Evolutionary conservation across 1,140 invertebrate species (phyloP).

Genomic region (Drosophila virilis): DNA sequence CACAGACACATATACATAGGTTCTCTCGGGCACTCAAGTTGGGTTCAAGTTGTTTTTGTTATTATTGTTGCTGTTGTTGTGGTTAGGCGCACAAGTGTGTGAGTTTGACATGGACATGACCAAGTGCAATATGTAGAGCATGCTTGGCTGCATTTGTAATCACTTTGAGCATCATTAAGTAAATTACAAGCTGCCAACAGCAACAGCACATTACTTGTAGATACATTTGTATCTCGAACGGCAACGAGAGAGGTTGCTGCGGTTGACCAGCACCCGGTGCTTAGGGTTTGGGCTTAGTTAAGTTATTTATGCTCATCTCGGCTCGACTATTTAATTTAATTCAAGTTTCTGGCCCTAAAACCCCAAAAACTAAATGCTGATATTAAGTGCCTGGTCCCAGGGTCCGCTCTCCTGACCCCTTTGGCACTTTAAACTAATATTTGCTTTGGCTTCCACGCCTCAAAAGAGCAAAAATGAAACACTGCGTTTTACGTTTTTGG

Average conservation of each 20-base stretch:
- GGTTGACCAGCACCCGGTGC: slow-evolving; percentile 7
- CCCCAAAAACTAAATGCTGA: slow-evolving; percentile 34
- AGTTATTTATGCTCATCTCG: slow-evolving; percentile 29
- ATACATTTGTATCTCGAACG: slow-evolving; percentile 51
- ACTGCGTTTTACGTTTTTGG: slow-evolving; percentile 70
- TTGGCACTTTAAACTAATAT: slow-evolving; percentile 63
- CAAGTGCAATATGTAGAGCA: slow-evolving; percentile 57
- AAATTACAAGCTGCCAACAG: slow-evolving; percentile 61
- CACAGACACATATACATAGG: not conserved
- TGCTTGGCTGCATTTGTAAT: slow-evolving; percentile 56
- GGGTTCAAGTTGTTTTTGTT: slow-evolving; percentile 16
- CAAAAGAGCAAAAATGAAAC: slow-evolving; percentile 58
- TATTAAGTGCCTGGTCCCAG: slow-evolving; percentile 21
- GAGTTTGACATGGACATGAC: slow-evolving; percentile 39
- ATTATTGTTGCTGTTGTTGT: slow-evolving; percentile 21
- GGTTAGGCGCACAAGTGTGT: slow-evolving; percentile 17
- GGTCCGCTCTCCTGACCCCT: not conserved
- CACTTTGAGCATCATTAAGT: slow-evolving; percentile 56
- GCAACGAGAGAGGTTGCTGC: not conserved
- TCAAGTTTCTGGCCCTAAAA: slow-evolving; percentile 24
- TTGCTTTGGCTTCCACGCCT: slow-evolving; percentile 51
- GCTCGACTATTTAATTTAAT: slow-evolving; percentile 50
- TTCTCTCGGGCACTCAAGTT: slow-evolving; percentile 22
- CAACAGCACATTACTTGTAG: slow-evolving; percentile 40
- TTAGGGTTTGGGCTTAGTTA: slow-evolving; percentile 25